phyloP scores from a whole-genome alignment of 2,113 vertebrate genomes.

The Clarias magur region DNA sequence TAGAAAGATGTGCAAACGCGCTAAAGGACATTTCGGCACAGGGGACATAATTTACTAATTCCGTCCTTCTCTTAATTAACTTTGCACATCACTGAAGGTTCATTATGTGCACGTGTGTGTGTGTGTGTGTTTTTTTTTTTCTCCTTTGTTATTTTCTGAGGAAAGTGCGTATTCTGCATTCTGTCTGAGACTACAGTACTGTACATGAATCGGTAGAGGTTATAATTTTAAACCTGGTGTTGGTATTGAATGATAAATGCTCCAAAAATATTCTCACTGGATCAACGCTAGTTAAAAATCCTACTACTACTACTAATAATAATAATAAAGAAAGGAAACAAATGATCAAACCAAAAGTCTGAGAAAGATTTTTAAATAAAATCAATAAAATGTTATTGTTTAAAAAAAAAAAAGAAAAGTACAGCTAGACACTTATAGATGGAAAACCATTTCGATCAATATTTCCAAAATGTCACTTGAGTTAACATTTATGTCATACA shows the following conservation, averaged over 20 bases:
- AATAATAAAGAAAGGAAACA: not conserved
- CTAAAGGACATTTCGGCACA: conserved; percentile 15
- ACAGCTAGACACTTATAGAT: too few species aligned
- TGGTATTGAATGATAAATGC: not conserved
- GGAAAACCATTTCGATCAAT: not conserved
- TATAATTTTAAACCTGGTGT: not conserved
- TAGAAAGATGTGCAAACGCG: not conserved
- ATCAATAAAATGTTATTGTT: too few species aligned
- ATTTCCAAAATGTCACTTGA: not conserved
- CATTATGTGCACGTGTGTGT: not conserved
- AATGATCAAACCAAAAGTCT: not conserved
- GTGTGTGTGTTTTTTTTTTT: too few species aligned
- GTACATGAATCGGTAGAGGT: not conserved
- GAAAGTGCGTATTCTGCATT: not conserved
- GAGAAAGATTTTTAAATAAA: not conserved
- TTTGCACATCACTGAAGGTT: not conserved
- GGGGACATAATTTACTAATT: conserved; percentile 1
- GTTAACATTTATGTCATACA: not conserved
- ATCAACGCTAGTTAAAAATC: not conserved
- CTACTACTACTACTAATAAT: too few species aligned
- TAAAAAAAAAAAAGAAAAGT: too few species aligned
- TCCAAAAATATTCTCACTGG: not conserved
- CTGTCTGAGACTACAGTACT: not conserved
- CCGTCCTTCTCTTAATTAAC: not conserved
- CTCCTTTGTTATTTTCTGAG: not conserved